These are phyloP conservation scores for Drosophila basisetae DNA, from an alignment of 2,888 invertebrate genomes.

Conservation along the genomic window DNA sequence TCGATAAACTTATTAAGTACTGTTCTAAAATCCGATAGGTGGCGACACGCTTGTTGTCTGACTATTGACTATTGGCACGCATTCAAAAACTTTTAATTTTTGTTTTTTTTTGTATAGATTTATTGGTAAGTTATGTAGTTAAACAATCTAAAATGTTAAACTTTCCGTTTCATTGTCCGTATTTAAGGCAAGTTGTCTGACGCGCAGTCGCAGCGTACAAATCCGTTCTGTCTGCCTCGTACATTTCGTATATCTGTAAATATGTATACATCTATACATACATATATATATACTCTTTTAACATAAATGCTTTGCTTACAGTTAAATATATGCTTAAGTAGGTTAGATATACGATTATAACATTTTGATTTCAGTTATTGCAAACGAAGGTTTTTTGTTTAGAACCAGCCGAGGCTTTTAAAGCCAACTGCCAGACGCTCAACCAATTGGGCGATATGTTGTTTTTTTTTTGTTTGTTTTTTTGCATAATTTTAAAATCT, in stretches of 20 bases:
- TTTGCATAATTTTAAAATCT: conserved; percentile 40
- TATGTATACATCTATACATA: conserved; percentile 24
- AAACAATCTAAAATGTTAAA: conserved; percentile 76
- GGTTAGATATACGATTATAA: conserved; percentile 51
- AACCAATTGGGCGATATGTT: conserved; percentile 70
- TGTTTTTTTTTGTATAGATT: conserved; percentile 48
- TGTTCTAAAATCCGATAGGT: neutral
- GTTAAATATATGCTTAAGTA: conserved; percentile 45
- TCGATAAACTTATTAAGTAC: neutral
- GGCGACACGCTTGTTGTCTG: neutral
- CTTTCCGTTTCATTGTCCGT: conserved; percentile 81
- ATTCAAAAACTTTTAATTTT: neutral
- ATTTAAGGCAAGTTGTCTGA: conserved; percentile 80
- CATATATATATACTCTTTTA: conserved; percentile 32
- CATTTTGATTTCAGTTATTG: conserved; percentile 66
- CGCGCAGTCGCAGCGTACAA: conserved; percentile 32
- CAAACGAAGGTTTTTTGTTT: conserved; percentile 42
- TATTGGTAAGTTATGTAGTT: conserved; percentile 71
- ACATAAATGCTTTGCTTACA: conserved; percentile 76
- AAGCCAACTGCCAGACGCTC: conserved; percentile 48
- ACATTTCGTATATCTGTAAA: conserved; percentile 50
- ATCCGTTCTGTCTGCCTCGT: conserved; percentile 53
- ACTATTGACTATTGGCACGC: neutral
- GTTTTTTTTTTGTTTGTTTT: conserved; percentile 15
- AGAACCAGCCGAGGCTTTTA: conserved; percentile 53